Evolutionary conservation across 2,888 invertebrate genomes (phyloP), one percentile per base, ranked within the genome.

Genomic region (Platypus cylindrus): DNA sequence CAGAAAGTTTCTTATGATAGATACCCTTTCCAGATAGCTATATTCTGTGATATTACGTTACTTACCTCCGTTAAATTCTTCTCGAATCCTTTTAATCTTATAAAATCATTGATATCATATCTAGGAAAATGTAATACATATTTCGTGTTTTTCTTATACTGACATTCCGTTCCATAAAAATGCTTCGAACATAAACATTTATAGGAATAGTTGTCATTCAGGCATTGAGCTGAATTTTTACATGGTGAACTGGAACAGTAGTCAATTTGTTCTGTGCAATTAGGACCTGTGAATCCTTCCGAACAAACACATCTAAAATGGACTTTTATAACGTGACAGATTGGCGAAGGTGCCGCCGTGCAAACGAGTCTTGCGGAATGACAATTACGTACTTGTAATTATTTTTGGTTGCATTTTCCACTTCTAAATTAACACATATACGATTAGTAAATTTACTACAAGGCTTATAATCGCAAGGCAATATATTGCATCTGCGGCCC

Each of bases 71-170:
- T 53, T 12, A 73, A 49, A 52, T 65, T 60, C 12, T 58, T 52
- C 2, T 48, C 45, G 2, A 68, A 66, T 2, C 70, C 70, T 17
- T 62, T 57, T 24, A 71, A 46, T 44, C 65, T 58, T 1, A 72
- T 65, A 47, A 70, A 76, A 51, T 75, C 69, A n/a, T 66, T 65
- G 1, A 66, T 68, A 17, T 70, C 69, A 14, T 72, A 66, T 36
- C 65, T 59, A 2, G 62, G 58, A 48, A 76, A 77, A 34, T 66
- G 58, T 45, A 77, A 53, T 11, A 71, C 55, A 47, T 70, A 77
- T 48, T 72, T 64, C 0, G 68, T 61, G 7, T 51, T 53, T 36
- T 54, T 54, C 46, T 63, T 58, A 24, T 49, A 56, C 49, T 73
- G 66, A 50, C 75, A 75, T 17, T 55, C 51, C 2, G 44, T 37